Conservation (phyloP, 1,140 invertebrate genomes). For the Cyrtorhinus lividipennis region DNA sequence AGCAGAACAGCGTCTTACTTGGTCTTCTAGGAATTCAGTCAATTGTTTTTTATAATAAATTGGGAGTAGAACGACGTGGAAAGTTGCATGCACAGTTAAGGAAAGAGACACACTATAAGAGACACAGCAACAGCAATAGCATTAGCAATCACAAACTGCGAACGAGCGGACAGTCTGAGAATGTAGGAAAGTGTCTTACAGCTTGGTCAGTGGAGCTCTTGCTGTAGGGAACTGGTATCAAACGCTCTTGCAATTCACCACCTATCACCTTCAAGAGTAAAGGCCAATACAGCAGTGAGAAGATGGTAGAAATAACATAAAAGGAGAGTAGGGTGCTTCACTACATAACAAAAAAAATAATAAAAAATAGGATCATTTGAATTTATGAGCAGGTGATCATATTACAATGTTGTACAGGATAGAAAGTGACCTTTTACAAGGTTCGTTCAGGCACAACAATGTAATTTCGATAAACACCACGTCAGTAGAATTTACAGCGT, state of each 20-base stretch:
- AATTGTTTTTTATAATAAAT: background rate
- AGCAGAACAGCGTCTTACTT: too few relatives aligned
- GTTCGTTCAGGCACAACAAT: background rate
- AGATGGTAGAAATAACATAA: slow-evolving; percentile 21
- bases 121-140: slow-evolving; percentile 22
- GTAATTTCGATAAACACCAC: background rate
- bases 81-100: slow-evolving; percentile 20
- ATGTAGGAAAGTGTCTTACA: slow-evolving; percentile 66
- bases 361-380: slow-evolving; percentile 5
- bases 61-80: slow-evolving; percentile 13
- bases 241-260: slow-evolving; percentile 97
- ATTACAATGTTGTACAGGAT: background rate
- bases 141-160: slow-evolving; percentile 23
- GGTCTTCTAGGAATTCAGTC: too few relatives aligned
- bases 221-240: slow-evolving; percentile 98
- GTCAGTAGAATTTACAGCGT: background rate
- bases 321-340: slow-evolving; percentile 19
- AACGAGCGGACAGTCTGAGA: slow-evolving; percentile 31
- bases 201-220: slow-evolving; percentile 98
- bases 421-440: background rate
- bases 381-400: background rate
- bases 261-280: slow-evolving; percentile 92
- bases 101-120: slow-evolving; percentile 22
- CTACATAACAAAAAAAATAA: too few relatives aligned
- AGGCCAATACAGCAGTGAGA: slow-evolving; percentile 39